Base-by-base conservation (phyloP, 2,113 vertebrate genomes). In the Puntigrus tetrazona region DNA sequence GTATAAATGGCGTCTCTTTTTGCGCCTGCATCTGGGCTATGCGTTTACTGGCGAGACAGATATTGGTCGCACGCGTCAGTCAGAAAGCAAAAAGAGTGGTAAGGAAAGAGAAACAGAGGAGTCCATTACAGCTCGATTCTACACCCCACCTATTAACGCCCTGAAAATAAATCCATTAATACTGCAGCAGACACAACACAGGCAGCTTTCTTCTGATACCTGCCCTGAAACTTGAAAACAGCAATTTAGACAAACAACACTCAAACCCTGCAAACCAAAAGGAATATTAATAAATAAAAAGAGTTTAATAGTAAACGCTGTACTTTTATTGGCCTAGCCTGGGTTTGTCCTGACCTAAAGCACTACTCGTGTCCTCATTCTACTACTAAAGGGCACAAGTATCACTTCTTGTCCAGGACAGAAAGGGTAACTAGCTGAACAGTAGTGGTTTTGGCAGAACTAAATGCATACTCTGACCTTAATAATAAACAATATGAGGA, bases 81-180 rank as follows among this genome's bases (percentile, higher is more conserved):
- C 87, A 86, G 29, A 88, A 81, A 61, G 57, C 41, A n/a, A 80
- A 52, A 22, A 70, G 3, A 29, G 31, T 43, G 43, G 34, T 36
- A n/a, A 38, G 59, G 78, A 70, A 79, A 80, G 75, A 25, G 69
- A 72, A 72, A 72, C 22, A 72, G 22, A 72, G 36, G 67, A 13
- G 67, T 55, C 74, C 67, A 85, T 74, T 83, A 84, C 43, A 61
- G 50, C n/a, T n/a, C 36, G 20, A 87, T 80, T 31, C 65, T 73
- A 57, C 36, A n/a, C 34, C 45, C 47, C 88, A 69, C 47, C 45
- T 85, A 83, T 85, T 88, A 88, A 67, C 61, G 20, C 70, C 50
- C 38, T 67, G 57, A 85, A 81, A 78, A 79, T 77, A 79, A 57
- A 79, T 27, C 81, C 74, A 86, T 82, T 88, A 85, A 73, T 75